Base-by-base conservation (phyloP, 2,113 vertebrate species). In the Pollachius pollachius region DNA sequence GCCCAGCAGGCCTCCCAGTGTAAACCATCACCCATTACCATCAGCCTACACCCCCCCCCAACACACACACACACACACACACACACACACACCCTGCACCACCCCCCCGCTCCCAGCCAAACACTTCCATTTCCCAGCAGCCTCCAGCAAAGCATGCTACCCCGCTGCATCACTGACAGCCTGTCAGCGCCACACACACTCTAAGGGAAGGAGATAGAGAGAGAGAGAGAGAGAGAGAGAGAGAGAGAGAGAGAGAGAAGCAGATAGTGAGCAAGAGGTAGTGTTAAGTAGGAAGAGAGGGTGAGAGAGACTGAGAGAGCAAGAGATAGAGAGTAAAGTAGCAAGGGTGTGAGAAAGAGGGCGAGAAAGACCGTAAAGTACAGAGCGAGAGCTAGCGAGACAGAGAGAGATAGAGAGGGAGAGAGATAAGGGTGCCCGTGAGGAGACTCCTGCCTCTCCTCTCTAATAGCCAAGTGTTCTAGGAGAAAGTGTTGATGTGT, bases 1-100 rank as follows among this genome's bases (percentile, higher is more conserved):
- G 75, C 85, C 76, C 85, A 85, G 82, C 83, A 84, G 72, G 85
- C 75, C 72, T 73, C 80, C 30, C 72, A 79, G 79, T 79, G 85
- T 85, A 85, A 84, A 81, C 76, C 78, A 76, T 67, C 79, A 81
- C 84, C 85, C 81, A 84, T 84, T 88, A 89, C 83, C 73, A 87
- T 87, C 75, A 78, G 70, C 71, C 73, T 77, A 77, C 69, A 68
- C 60, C 63, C 74, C 63, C 70, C 64, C 69, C 52, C 68, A 23
- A 1, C 21, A 23, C 30, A n/a, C n/a, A n/a, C 30, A 1, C 30
- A 1, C 25, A 6, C 72, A 15, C 37, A 72, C 52, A 68, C 16
- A 30, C 68, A 57, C 19, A 9, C 37, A 41, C 37, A 1, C 5
- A 1, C 37, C 37, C 37, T 3, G 1, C 37, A 1, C 37, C 9